Percentiles rank a stretch among this genome's conserved stretches.
Evolutionary conservation across 2,888 invertebrate species (phyloP).

Genomic region (Candidula unifasciata): DNA sequence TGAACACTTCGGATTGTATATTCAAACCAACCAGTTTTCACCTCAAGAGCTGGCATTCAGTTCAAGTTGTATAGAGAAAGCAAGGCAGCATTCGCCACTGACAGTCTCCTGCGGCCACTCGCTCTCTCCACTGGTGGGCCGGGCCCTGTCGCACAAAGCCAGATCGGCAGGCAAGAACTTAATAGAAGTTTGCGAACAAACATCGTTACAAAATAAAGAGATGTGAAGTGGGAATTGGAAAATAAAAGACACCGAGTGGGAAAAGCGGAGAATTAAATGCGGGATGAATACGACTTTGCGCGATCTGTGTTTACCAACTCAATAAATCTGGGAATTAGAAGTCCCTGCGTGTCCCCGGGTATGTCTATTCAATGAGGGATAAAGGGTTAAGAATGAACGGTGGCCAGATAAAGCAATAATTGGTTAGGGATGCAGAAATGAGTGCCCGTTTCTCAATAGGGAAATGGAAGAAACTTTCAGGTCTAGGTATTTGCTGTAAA

Average conservation of each 20-base stretch:
- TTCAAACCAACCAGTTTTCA: neutral
- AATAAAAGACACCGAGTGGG: conserved; percentile 9
- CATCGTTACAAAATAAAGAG: neutral
- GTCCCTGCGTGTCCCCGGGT: neutral
- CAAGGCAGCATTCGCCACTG: neutral
- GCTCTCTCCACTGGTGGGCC: neutral
- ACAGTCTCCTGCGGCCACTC: neutral
- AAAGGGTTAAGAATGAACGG: conserved; percentile 6
- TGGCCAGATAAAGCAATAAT: neutral
- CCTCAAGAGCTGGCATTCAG: neutral
- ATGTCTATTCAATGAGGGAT: neutral
- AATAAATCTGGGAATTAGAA: neutral
- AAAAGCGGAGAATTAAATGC: neutral
- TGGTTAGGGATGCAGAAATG: neutral
- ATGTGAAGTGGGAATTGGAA: conserved; percentile 14
- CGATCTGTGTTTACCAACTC: conserved; percentile 11
- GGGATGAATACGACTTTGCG: neutral
- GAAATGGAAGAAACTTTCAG: neutral
- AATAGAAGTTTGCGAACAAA: neutral
- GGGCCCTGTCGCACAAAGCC: neutral
- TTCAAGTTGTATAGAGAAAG: neutral
- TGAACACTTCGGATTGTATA: too few relatives aligned
- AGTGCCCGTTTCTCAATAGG: neutral
- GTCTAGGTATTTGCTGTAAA: conserved; percentile 16
- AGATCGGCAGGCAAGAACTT: neutral